phyloP scores from a whole-genome alignment of 2,113 vertebrate species.

The Podiceps cristatus region DNA sequence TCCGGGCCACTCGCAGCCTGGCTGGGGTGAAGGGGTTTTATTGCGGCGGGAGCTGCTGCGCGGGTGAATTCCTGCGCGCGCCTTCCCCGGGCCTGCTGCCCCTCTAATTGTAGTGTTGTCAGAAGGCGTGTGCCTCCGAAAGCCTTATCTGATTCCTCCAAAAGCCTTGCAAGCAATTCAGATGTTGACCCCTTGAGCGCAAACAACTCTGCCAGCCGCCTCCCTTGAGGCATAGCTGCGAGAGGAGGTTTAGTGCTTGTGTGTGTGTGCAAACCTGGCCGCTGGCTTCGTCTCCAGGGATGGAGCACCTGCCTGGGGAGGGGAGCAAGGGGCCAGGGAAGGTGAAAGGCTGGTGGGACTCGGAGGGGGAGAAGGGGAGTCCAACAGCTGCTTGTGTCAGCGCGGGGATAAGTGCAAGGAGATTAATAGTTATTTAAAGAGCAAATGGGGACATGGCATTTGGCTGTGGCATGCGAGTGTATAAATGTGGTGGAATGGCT shows the following conservation, averaged over 20 bases:
- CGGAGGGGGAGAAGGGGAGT: conserved; percentile 17
- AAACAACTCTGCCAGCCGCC: conserved; percentile 46
- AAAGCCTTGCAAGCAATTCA: conserved; percentile 65
- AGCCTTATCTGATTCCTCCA: conserved; percentile 75
- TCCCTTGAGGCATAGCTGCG: conserved; percentile 47
- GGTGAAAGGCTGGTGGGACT: conserved; percentile 23
- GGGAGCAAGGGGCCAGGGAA: not conserved
- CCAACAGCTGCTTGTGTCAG: conserved; percentile 87
- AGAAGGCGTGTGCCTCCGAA: conserved; percentile 78
- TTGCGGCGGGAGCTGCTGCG: not conserved
- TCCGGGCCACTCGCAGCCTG: conserved; percentile 32
- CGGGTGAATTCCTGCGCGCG: conserved; percentile 40
- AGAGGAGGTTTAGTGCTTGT: conserved; percentile 28
- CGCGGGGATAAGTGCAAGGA: conserved; percentile 83
- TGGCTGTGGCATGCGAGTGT: conserved; percentile 83
- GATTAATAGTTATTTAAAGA: conserved; percentile 91
- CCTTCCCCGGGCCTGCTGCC: conserved; percentile 72
- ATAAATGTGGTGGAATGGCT: conserved; percentile 86
- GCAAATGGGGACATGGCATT: conserved; percentile 83
- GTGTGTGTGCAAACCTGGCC: not conserved
- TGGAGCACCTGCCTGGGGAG: conserved; percentile 75
- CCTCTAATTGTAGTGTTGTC: conserved; percentile 84
- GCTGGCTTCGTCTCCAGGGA: conserved; percentile 44
- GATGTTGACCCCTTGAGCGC: conserved; percentile 80
- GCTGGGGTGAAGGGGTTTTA: conserved; percentile 11